phyloP scores from a whole-genome alignment of 2,888 invertebrate genomes.

The Drosophila limbata region DNA sequence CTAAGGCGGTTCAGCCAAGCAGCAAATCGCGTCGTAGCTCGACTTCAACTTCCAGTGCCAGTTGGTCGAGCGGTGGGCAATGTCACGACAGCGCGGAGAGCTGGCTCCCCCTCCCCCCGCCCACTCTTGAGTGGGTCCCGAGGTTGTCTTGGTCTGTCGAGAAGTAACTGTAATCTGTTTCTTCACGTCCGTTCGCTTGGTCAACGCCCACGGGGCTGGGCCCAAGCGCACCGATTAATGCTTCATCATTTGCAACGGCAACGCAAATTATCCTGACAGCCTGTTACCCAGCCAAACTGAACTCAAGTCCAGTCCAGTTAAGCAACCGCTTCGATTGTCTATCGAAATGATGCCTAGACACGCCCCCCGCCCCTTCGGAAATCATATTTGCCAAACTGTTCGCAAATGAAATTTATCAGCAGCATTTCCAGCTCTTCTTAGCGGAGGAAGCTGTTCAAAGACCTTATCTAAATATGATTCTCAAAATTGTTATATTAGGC shows the following conservation, averaged over 20 bases:
- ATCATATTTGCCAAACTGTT: slow-evolving; percentile 7
- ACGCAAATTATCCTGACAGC: slow-evolving; percentile 56
- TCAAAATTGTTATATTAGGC: background rate
- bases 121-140: background rate
- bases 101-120: background rate
- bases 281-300: slow-evolving; percentile 8
- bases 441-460: background rate
- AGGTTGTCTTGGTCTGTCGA: slow-evolving; percentile 32
- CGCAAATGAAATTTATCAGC: background rate
- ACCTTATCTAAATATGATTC: background rate
- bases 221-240: slow-evolving; percentile 65
- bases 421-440: background rate
- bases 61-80: slow-evolving; percentile 28
- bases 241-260: slow-evolving; percentile 68
- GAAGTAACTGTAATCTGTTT: slow-evolving; percentile 47
- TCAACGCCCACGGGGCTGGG: slow-evolving; percentile 70
- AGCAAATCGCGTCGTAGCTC: slow-evolving; percentile 73
- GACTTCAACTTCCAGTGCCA: slow-evolving; percentile 31
- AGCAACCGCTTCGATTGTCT: slow-evolving; percentile 19
- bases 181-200: slow-evolving; percentile 43
- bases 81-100: slow-evolving; percentile 18
- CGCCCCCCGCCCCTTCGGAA: slow-evolving; percentile 1
- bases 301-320: slow-evolving; percentile 20
- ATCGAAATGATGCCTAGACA: slow-evolving; percentile 16
- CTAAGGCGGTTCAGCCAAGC: slow-evolving; percentile 58